Evolutionary conservation across 2,888 invertebrate genomes (phyloP).

Genomic region (Leptogaster cylindrica): DNA sequence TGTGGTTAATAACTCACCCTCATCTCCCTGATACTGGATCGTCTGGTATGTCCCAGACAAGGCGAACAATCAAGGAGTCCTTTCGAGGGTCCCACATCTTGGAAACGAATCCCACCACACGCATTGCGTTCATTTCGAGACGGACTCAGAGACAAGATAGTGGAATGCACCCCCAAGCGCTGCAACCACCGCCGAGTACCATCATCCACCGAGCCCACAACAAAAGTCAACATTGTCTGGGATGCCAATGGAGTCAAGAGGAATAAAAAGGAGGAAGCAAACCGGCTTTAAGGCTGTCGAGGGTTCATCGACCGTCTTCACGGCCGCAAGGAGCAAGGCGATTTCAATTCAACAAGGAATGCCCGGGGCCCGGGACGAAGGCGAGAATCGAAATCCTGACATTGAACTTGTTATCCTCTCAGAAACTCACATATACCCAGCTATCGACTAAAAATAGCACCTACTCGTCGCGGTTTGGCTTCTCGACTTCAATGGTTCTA

Average conservation of each 20-base stretch:
- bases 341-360: not conserved
- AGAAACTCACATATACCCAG: slow-evolving; percentile 5
- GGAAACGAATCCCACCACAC: slow-evolving; percentile 3
- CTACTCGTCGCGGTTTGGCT: slow-evolving; percentile 11
- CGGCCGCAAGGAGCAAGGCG: slow-evolving; percentile 17
- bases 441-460: slow-evolving; percentile 24
- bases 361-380: not conserved
- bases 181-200: not conserved
- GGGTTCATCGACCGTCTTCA: slow-evolving; percentile 34
- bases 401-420: slow-evolving; percentile 43
- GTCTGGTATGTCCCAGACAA: slow-evolving; percentile 25
- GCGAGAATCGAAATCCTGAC: slow-evolving; percentile 44
- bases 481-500: slow-evolving; percentile 22
- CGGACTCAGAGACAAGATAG: not conserved
- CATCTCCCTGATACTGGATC: slow-evolving; percentile 5
- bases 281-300: slow-evolving; percentile 35
- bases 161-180: slow-evolving; percentile 16
- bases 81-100: not conserved
- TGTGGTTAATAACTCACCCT: slow-evolving; percentile 33
- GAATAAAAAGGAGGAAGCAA: slow-evolving; percentile 36
- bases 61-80: slow-evolving; percentile 1
- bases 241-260: slow-evolving; percentile 9
- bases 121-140: not conserved
- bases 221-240: slow-evolving; percentile 14
- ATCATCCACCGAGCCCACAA: slow-evolving; percentile 19